Conservation (phyloP, 2,113 vertebrate genomes). For the Callorhinus ursinus region DNA sequence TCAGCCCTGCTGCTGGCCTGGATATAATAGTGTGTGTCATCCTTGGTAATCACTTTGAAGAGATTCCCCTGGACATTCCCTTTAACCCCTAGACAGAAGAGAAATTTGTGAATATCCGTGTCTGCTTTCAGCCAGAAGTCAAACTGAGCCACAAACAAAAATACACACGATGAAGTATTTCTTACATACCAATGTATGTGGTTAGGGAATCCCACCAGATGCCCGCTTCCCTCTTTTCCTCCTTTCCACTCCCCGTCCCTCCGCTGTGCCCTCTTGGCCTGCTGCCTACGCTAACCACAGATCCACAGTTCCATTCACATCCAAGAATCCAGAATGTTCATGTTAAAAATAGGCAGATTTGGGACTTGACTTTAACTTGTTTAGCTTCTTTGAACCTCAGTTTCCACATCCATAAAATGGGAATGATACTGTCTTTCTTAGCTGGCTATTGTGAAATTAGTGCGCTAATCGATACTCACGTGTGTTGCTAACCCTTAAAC, state of each 20-base stretch:
- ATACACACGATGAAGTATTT: neutral
- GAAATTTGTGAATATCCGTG: neutral
- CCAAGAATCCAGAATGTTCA: neutral
- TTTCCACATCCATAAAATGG: conserved; percentile 25
- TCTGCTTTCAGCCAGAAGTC: conserved; percentile 19
- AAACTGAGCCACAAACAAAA: neutral
- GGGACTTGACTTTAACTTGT: neutral
- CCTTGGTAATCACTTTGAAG: conserved; percentile 97
- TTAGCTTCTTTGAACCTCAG: conserved; percentile 17
- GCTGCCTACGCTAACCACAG: neutral
- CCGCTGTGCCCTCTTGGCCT: neutral
- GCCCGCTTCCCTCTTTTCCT: neutral
- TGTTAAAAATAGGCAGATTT: conserved; percentile 17
- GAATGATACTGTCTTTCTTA: neutral
- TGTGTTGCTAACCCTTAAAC: neutral
- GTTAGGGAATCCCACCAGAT: neutral
- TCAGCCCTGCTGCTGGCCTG: conserved; percentile 94
- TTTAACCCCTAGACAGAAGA: conserved; percentile 90
- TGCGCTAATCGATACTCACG: neutral
- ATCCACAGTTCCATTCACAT: neutral
- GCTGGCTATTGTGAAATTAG: conserved; percentile 5
- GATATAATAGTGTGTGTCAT: conserved; percentile 94
- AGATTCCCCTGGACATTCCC: conserved; percentile 97
- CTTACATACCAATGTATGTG: neutral
- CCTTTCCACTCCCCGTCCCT: neutral